Base-by-base conservation (phyloP, 2,797 vertebrate species). In the Takifugu ocellatus region DNA sequence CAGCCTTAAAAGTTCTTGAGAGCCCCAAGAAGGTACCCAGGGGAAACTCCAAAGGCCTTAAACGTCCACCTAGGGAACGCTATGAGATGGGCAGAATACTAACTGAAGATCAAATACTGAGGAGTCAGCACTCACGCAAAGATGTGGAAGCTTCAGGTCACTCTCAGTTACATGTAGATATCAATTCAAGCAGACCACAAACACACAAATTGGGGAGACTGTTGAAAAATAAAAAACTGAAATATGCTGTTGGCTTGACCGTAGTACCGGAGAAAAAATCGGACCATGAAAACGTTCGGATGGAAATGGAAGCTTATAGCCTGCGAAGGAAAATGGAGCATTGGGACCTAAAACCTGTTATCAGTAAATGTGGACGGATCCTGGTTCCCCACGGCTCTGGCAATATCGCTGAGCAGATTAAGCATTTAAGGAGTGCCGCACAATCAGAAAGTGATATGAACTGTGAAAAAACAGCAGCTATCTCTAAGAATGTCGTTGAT, bases 371-470 rank as follows among this genome's bases (percentile, higher is more conserved):
- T 82, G 91, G 91, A 51, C 83, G 79, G 58, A 74, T 91, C 47
- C 86, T 93, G 72, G 81, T 92, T 52, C 92, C 92, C 17, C 80
- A 88, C 68, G 92, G 91, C 16, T 86, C 82, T 29, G 54, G 69
- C 25, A 66, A 77, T 47, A 15, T 67, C 54, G 17, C 51, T 54
- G 73, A 60, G 62, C 70, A 78, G 2, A 58, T 77, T 10, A 78
- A 74, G 44, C 67, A 58, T 64, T 69, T 84, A 36, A 77, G 66
- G 25, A 49, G 70, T 24, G 58, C 49, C 6, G 3, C 44, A 15
- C 66, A 56, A 8, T 48, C 24, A 60, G 25, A 29, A 59, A 66
- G 50, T 51, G 31, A 47, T 78, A 21, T 27, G 51, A 17, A 50
- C 16, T 43, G n/a, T 52, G 67, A 76, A 9, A 54, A 83, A 57